A percentile compares a stretch with the other conserved stretches of the same genome.
phyloP scores from a whole-genome alignment of 2,797 vertebrate species.

The Siniperca obscura region DNA sequence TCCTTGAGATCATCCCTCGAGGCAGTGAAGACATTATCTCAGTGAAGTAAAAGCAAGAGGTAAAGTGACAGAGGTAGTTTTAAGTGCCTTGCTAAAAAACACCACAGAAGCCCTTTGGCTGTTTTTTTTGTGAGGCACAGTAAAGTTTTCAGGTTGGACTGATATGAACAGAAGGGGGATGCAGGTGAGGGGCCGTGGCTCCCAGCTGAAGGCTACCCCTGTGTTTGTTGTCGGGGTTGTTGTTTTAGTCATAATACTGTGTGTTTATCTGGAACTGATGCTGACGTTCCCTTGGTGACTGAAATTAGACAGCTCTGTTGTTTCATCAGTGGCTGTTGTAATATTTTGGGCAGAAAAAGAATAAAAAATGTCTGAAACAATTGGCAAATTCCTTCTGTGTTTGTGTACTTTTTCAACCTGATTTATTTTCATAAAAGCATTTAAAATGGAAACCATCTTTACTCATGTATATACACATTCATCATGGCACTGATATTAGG shows the following conservation, averaged over 20 bases:
- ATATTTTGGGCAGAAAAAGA: slow-evolving; percentile 33
- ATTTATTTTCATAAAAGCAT: background rate
- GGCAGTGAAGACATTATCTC: slow-evolving; percentile 74
- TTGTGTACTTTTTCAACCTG: background rate
- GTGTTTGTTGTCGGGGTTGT: slow-evolving; percentile 71
- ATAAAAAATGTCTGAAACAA: slow-evolving; percentile 62
- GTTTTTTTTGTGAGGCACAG: slow-evolving; percentile 42
- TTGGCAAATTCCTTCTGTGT: slow-evolving; percentile 28
- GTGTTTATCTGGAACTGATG: slow-evolving; percentile 81
- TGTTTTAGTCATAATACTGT: slow-evolving; percentile 78
- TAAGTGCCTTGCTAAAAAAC: slow-evolving; percentile 62
- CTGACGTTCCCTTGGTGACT: slow-evolving; percentile 78
- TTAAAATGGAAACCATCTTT: slow-evolving; percentile 17
- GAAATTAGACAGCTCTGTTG: slow-evolving; percentile 11
- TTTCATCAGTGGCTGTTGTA: slow-evolving; percentile 38
- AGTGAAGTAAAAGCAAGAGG: slow-evolving; percentile 65
- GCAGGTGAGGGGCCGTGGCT: slow-evolving; percentile 65
- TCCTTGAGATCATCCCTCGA: slow-evolving; percentile 65
- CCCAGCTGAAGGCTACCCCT: slow-evolving; percentile 64
- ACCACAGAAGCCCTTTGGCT: slow-evolving; percentile 52
- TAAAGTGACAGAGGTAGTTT: slow-evolving; percentile 69
- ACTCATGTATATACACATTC: background rate
- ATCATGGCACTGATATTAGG: background rate
- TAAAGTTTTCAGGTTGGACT: slow-evolving; percentile 62
- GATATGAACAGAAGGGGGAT: slow-evolving; percentile 74